phyloP scores from a whole-genome alignment of 1,140 invertebrate genomes.

The Trichomalopsis sarcophagae region DNA sequence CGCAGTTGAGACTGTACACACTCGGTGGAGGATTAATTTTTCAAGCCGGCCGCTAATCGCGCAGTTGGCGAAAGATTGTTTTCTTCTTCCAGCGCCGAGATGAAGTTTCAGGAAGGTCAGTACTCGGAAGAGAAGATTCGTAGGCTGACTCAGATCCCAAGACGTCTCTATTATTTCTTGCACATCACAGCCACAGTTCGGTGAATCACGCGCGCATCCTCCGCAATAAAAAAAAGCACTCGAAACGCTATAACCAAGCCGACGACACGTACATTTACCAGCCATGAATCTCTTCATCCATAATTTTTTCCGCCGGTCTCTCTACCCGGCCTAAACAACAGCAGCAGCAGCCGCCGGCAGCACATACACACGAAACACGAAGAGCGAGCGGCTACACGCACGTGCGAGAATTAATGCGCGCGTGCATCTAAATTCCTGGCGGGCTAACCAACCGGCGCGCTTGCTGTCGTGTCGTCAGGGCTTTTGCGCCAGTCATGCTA shows the following conservation, averaged over 20 bases:
- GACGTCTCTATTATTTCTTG: too few species aligned
- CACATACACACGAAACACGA: too few species aligned
- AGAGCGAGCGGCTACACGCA: not conserved
- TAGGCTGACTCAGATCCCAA: not conserved
- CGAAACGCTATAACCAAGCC: not conserved
- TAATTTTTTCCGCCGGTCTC: not conserved
- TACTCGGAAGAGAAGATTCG: not conserved
- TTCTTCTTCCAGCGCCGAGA: not conserved
- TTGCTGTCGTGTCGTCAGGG: conserved; percentile 17
- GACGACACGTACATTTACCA: not conserved
- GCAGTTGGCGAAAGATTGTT: not conserved
- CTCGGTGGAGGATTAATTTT: not conserved
- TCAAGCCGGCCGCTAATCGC: not conserved
- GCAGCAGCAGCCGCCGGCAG: not conserved
- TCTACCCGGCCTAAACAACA: not conserved
- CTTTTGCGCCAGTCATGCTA: conserved; percentile 36
- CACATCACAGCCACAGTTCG: too few species aligned
- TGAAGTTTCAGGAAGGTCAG: not conserved
- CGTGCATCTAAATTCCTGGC: not conserved
- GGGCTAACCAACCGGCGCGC: not conserved
- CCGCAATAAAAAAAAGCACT: too few species aligned
- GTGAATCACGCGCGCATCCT: too few species aligned
- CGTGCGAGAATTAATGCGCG: not conserved
- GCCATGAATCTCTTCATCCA: not conserved
- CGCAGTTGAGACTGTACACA: not conserved